These are phyloP conservation scores for Brachyhypopomus occidentalis DNA, from an alignment of 2,113 vertebrate genomes.

Conservation along the genomic window DNA sequence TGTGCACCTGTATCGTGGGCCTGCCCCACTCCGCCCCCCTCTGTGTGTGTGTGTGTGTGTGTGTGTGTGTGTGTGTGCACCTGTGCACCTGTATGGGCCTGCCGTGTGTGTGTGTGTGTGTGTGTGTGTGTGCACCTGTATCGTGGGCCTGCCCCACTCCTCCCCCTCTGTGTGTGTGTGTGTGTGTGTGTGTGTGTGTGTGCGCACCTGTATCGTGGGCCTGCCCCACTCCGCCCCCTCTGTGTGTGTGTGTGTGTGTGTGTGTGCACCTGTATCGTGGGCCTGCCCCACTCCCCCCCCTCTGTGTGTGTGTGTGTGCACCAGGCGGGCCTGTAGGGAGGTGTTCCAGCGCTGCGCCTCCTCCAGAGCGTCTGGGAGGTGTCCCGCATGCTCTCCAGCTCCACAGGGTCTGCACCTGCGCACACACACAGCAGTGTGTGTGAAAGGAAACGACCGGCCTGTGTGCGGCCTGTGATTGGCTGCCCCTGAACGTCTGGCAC, in stretches of 20 bases:
- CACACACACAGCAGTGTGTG: too few species aligned
- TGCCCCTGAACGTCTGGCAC: conserved; percentile 48
- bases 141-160: too few species aligned
- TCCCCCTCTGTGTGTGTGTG: too few species aligned
- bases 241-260: background rate
- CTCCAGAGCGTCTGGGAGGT: conserved; percentile 79
- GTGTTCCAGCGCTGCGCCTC: conserved; percentile 79
- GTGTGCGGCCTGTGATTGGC: conserved; percentile 38
- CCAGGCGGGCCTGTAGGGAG: conserved; percentile 76
- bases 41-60: background rate
- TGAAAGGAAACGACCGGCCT: conserved; percentile 36
- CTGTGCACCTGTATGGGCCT: conserved; percentile 50
- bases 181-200: too few species aligned
- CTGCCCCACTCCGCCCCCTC: too few species aligned
- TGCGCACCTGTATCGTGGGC: too few species aligned
- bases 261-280: conserved; percentile 67
- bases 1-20: too few species aligned
- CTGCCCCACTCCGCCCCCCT: too few species aligned
- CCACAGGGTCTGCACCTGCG: conserved; percentile 65
- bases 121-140: too few species aligned
- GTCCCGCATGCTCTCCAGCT: conserved; percentile 72
- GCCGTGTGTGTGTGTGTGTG: too few species aligned
- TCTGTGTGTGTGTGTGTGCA: conserved; percentile 76
- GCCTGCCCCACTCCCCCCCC: conserved; percentile 76
- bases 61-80: background rate